These are phyloP conservation scores for Parasteatoda tepidariorum DNA, from an alignment of 1,140 invertebrate species.

Conservation along the genomic window DNA sequence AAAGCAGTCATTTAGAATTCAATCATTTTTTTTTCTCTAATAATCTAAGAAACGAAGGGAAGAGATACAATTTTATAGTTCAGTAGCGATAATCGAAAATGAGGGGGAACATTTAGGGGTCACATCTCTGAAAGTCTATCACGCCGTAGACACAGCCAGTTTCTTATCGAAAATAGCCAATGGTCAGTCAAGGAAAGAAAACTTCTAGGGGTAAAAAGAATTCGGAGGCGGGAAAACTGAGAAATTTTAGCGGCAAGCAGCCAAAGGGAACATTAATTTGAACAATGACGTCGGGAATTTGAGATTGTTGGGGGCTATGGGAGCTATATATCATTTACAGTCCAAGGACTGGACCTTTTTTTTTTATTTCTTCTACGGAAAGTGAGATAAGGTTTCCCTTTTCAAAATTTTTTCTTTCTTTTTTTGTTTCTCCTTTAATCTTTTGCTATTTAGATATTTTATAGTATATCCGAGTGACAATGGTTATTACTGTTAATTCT, in stretches of 20 bases:
- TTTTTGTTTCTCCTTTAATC: background rate
- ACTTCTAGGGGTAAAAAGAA: conserved; percentile 30
- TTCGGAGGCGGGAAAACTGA: background rate
- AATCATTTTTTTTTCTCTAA: too few species aligned
- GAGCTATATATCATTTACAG: conserved; percentile 54
- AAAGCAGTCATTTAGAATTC: too few species aligned
- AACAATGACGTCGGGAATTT: conserved; percentile 59
- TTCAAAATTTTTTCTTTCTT: conserved; percentile 36
- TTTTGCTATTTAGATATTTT: conserved; percentile 28
- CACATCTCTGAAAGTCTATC: background rate
- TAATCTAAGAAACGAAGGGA: too few species aligned
- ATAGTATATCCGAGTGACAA: conserved; percentile 49
- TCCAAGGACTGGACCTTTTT: background rate
- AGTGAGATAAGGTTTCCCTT: conserved; percentile 27
- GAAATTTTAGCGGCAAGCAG: conserved; percentile 12
- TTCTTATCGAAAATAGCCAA: conserved; percentile 59
- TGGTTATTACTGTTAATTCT: conserved; percentile 51
- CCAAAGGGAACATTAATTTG: conserved; percentile 58
- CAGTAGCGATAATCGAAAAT: too few species aligned
- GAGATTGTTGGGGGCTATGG: conserved; percentile 53
- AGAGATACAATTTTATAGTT: too few species aligned
- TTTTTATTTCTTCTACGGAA: background rate
- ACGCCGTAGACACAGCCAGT: conserved; percentile 17
- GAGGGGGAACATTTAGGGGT: background rate
- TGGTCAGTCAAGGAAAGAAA: conserved; percentile 52